These are phyloP conservation scores for Caenorhabditis imperialis DNA, from an alignment of 2,888 invertebrate genomes.

Conservation along the genomic window DNA sequence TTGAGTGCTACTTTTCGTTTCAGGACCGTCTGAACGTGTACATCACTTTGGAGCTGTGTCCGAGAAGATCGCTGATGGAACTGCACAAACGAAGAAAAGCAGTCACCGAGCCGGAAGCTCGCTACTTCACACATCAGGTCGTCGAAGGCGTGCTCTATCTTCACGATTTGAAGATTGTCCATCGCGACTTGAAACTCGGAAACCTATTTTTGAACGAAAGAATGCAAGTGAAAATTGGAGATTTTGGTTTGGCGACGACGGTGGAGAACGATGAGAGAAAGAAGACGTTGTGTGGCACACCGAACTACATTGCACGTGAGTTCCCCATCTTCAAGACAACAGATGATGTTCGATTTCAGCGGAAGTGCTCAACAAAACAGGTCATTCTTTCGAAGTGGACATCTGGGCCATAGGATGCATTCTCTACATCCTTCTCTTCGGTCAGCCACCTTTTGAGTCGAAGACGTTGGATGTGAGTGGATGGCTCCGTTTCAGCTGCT, in stretches of 20 bases:
- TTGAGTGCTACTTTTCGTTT: too few species aligned
- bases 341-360: slow-evolving; percentile 38
- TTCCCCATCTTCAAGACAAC: background rate
- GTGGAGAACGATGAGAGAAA: slow-evolving; percentile 90
- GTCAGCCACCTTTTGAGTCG: slow-evolving; percentile 99
- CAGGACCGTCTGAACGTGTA: slow-evolving; percentile 87
- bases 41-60: slow-evolving; percentile 94
- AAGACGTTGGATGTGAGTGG: slow-evolving; percentile 85
- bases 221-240: slow-evolving; percentile 89
- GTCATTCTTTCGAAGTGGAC: slow-evolving; percentile 98
- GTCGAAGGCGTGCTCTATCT: slow-evolving; percentile 93
- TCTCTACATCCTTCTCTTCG: slow-evolving; percentile 91
- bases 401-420: slow-evolving; percentile 91
- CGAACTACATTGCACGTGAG: slow-evolving; percentile 94
- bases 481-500: too few species aligned
- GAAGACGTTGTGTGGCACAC: slow-evolving; percentile 97
- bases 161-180: slow-evolving; percentile 92
- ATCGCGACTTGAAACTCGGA: slow-evolving; percentile 96
- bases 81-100: slow-evolving; percentile 94
- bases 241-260: slow-evolving; percentile 97
- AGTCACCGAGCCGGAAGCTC: slow-evolving; percentile 95
- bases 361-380: slow-evolving; percentile 95
- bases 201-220: slow-evolving; percentile 96
- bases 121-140: slow-evolving; percentile 92
- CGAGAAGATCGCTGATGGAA: slow-evolving; percentile 97